Evolutionary conservation across 2,888 invertebrate genomes (phyloP).

Genomic region (Scotopteryx bipunctaria): DNA sequence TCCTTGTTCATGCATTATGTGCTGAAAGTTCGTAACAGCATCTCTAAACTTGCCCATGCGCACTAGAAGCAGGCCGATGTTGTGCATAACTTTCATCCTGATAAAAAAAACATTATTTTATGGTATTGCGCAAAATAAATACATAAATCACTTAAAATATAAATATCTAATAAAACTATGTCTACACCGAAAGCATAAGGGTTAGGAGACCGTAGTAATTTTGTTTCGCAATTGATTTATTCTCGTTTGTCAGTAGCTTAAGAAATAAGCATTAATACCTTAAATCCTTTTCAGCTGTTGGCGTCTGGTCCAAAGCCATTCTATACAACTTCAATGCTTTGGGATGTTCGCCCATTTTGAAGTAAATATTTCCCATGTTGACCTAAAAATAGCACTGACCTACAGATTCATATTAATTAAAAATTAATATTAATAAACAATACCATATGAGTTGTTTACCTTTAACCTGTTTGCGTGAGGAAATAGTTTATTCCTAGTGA

Average conservation of each 20-base stretch:
- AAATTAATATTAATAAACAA: background rate
- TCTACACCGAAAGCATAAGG: too few relatives aligned
- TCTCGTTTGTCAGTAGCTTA: background rate
- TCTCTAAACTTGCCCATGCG: constrained; percentile 98
- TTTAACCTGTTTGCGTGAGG: constrained; percentile 96
- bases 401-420: constrained; percentile 2
- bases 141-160: too few relatives aligned
- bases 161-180: too few relatives aligned
- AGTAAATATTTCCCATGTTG: constrained; percentile 99
- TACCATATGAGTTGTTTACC: constrained; percentile 69
- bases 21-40: constrained; percentile 98
- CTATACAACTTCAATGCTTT: constrained; percentile 98
- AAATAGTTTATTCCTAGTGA: constrained; percentile 96
- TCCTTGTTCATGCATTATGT: constrained; percentile 98
- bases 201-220: background rate
- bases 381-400: constrained; percentile 52
- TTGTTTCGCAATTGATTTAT: background rate
- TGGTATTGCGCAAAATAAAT: too few relatives aligned
- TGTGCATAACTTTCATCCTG: constrained; percentile 98
- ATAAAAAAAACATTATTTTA: constrained; percentile 4
- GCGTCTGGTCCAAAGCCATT: constrained; percentile 99
- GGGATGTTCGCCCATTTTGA: constrained; percentile 95
- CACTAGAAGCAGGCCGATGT: constrained; percentile 97
- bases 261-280: constrained; percentile 79
- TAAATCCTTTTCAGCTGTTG: constrained; percentile 95